Percentiles rank a stretch among this genome's conserved stretches.
Conservation (phyloP, 2,888 invertebrate species). For the Limnephilus marmoratus region DNA sequence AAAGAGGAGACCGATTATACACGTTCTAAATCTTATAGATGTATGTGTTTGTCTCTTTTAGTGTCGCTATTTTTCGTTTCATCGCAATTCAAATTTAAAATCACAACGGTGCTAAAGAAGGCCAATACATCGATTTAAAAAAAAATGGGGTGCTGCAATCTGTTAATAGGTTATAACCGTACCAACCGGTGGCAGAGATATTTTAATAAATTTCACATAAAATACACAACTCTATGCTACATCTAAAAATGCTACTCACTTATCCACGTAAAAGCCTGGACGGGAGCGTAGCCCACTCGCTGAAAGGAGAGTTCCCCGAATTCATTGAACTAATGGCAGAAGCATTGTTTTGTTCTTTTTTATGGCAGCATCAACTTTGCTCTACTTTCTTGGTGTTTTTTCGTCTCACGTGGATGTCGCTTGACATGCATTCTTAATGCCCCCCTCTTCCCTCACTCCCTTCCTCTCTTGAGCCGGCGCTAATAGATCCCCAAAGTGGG, state of each 20-base stretch:
- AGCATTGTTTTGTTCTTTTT: background rate
- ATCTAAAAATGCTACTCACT: background rate
- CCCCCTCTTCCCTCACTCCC: background rate
- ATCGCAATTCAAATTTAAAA: too few relatives aligned
- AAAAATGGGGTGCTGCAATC: background rate
- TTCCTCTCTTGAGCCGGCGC: background rate
- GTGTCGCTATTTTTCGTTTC: too few relatives aligned
- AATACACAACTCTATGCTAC: background rate
- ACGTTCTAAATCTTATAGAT: too few relatives aligned
- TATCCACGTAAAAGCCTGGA: background rate
- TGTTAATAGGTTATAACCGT: background rate
- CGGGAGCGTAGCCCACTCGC: background rate
- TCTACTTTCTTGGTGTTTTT: background rate
- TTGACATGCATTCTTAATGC: slow-evolving; percentile 40
- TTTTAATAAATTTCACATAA: background rate
- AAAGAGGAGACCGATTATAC: too few relatives aligned
- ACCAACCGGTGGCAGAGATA: background rate
- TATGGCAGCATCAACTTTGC: background rate
- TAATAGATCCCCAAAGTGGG: slow-evolving; percentile 23
- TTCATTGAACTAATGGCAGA: background rate
- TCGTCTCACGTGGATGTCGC: slow-evolving; percentile 21
- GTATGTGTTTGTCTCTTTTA: too few relatives aligned
- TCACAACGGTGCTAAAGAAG: too few relatives aligned
- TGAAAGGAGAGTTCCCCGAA: background rate
- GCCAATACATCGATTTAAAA: background rate